Base-by-base conservation (phyloP, 1,140 invertebrate species). In the Helicoverpa zea region DNA sequence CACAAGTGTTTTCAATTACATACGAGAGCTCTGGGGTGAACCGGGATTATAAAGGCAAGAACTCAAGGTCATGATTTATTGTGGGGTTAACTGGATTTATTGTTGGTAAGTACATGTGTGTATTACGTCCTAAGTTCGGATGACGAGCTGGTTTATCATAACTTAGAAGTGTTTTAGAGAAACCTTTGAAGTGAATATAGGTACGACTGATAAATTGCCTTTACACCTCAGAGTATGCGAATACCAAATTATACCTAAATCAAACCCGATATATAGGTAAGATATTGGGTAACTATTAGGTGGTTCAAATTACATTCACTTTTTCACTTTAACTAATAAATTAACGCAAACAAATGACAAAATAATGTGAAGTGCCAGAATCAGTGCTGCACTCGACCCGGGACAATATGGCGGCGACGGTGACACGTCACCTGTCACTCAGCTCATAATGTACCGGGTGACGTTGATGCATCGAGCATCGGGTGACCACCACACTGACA, bases 1-100 rank as follows among this genome's bases (percentile, higher is more conserved):
- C 70, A 73, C 70, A 58, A 73, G 70, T 73, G 70, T 56, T 73
- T 73, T 56, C 70, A 73, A 73, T 73, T 73, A 73, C 30, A 58
- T 14, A 51, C 56, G 52, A 73, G 18, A 73, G 66, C 49, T 23
- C 61, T 54, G 30, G 49, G 43, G 63, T 12, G 18, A 35, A 66
- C 66, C 18, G 49, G 43, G 49, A 52, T 51, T 29, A 30, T 52
- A 52, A 54, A 70, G 63, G 49, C 49, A 43, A 14, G 4, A 23
- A 52, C 66, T 52, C 49, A 70, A 70, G 66, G 49, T 70, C 66
- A 12, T n/a, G 10, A 68, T 13, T 4, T 52, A 52, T 52, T 70
- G 12, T 14, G 49, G 30, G 43, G 5, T 54, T 52, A 52, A 29
- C 23, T 18, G 43, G 47, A 16, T 18, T 66, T 49, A 66, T 66